Evolutionary conservation across 2,797 vertebrate genomes (phyloP).

Genomic region (Calcarius lapponicus): DNA sequence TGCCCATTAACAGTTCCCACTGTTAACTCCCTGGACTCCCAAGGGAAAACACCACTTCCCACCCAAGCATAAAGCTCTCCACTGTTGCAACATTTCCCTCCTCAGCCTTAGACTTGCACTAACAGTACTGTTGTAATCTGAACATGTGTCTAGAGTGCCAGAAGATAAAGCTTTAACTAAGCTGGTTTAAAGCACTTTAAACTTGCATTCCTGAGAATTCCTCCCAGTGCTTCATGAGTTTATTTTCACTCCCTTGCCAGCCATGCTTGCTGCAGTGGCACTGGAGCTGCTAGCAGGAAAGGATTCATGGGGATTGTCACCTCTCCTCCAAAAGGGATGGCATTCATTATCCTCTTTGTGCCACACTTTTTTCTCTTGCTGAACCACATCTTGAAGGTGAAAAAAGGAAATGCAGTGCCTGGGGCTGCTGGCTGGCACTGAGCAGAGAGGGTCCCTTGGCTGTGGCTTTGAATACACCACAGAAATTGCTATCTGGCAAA

Average conservation of each 20-base stretch:
- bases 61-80: not conserved
- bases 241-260: not conserved
- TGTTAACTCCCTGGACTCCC: not conserved
- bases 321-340: not conserved
- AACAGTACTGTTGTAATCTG: not conserved
- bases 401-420: not conserved
- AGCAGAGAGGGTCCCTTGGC: not conserved
- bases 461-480: not conserved
- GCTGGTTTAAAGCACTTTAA: not conserved
- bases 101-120: not conserved
- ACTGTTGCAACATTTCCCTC: not conserved
- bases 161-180: not conserved
- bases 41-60: not conserved
- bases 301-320: accelerated
- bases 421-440: not conserved
- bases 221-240: not conserved
- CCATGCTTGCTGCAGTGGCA: not conserved
- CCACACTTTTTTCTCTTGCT: not conserved
- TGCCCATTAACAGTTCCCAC: not conserved
- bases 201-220: not conserved
- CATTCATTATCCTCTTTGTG: not conserved
- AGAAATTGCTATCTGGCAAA: not conserved
- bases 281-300: not conserved
- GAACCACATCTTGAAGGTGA: not conserved
- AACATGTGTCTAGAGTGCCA: not conserved